A percentile compares a stretch with the other conserved stretches of the same genome.
phyloP scores from a whole-genome alignment of 1,140 invertebrate genomes.

The Bombus picipes region DNA sequence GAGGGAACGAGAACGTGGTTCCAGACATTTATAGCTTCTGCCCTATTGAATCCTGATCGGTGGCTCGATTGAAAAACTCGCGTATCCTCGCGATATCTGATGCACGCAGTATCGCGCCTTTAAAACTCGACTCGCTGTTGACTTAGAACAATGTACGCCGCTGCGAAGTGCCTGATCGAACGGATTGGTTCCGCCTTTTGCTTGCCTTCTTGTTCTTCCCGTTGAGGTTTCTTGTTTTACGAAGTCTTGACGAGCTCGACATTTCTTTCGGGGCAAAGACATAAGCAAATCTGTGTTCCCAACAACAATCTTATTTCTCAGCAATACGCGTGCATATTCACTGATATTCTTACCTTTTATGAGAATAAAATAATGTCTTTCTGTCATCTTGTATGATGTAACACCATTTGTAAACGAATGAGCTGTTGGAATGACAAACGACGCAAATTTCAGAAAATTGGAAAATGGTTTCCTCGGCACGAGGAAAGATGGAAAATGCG shows the following conservation, averaged over 20 bases:
- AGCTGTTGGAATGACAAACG: too few relatives aligned
- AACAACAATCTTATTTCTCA: too few relatives aligned
- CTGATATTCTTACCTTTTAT: too few relatives aligned
- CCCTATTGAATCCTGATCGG: slow-evolving; percentile 47
- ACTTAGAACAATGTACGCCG: slow-evolving; percentile 10
- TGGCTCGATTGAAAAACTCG: slow-evolving; percentile 14
- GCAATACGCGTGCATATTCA: too few relatives aligned
- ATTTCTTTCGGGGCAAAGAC: background rate
- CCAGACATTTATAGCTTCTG: slow-evolving; percentile 51
- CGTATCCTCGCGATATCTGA: background rate
- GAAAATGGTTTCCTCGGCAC: too few relatives aligned
- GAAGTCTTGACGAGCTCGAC: background rate
- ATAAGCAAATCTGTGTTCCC: too few relatives aligned
- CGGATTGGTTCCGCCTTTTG: background rate
- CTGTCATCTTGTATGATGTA: too few relatives aligned
- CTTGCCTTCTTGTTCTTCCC: background rate
- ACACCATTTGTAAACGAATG: too few relatives aligned
- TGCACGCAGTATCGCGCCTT: background rate
- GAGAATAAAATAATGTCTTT: too few relatives aligned
- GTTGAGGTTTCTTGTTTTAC: background rate
- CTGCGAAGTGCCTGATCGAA: background rate
- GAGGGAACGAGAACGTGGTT: background rate
- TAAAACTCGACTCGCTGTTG: background rate
- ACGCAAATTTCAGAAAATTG: too few relatives aligned
- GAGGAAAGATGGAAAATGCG: too few relatives aligned